Evolutionary conservation across 2,888 invertebrate genomes (phyloP).

Genomic region (Hydroisotoma schaefferi): DNA sequence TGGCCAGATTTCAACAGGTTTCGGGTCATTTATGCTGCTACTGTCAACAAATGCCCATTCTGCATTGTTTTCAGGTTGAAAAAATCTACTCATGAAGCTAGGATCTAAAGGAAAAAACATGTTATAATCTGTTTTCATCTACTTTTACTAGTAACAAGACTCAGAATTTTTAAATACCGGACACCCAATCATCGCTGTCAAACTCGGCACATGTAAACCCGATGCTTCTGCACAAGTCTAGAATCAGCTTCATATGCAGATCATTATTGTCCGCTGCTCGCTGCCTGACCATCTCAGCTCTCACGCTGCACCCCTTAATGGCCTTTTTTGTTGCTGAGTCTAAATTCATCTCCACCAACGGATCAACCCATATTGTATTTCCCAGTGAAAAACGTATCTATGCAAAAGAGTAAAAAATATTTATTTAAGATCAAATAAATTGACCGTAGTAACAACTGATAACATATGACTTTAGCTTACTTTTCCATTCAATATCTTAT

Average conservation of each 20-base stretch:
- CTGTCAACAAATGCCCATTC: conserved; percentile 24
- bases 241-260: conserved; percentile 12
- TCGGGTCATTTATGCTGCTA: neutral
- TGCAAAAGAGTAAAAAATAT: neutral
- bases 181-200: too few relatives aligned
- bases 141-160: too few relatives aligned
- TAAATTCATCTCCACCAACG: conserved; percentile 24
- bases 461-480: conserved; percentile 2
- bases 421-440: neutral
- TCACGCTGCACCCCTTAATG: conserved; percentile 7
- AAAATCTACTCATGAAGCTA: conserved; percentile 2
- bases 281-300: conserved; percentile 8
- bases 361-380: conserved; percentile 33
- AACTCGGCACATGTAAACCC: conserved; percentile 16
- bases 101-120: too few relatives aligned
- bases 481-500: conserved; percentile 25
- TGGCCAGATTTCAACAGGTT: conserved; percentile 11
- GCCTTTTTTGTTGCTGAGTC: neutral
- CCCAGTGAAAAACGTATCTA: conserved; percentile 20
- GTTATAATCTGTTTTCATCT: too few relatives aligned
- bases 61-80: conserved; percentile 14
- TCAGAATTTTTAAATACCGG: too few relatives aligned
- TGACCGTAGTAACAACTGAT: neutral
- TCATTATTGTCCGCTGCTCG: conserved; percentile 16
- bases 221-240: neutral